Conservation (phyloP, 2,113 vertebrate species). For the Morone chrysops region DNA sequence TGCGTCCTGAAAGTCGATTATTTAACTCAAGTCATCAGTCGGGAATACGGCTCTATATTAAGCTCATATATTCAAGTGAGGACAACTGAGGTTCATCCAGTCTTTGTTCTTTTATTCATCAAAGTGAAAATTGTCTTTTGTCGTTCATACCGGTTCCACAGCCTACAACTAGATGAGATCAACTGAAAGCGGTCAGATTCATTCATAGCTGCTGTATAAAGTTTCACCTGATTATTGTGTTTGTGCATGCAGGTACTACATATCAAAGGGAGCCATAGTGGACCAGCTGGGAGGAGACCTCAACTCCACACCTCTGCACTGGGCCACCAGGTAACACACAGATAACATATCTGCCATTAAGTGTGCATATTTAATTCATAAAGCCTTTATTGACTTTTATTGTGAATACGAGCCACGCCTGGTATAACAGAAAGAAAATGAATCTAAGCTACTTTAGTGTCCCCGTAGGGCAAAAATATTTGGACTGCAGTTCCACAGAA, state of each 20-base stretch:
- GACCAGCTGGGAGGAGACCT: slow-evolving; percentile 99
- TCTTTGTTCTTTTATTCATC: too few relatives aligned
- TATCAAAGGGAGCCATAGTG: slow-evolving; percentile 98
- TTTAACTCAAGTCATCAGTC: too few relatives aligned
- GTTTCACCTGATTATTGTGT: slow-evolving; percentile 11
- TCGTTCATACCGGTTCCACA: neutral
- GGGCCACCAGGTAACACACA: slow-evolving; percentile 93
- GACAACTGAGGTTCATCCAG: too few relatives aligned
- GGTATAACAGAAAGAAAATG: neutral
- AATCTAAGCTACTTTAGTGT: too few relatives aligned
- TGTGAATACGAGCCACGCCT: neutral
- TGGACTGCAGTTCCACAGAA: too few relatives aligned
- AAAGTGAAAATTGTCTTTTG: neutral
- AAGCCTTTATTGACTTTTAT: neutral
- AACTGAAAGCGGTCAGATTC: neutral
- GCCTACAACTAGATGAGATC: neutral
- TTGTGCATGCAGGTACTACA: slow-evolving; percentile 91
- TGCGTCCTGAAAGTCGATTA: too few relatives aligned
- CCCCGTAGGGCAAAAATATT: too few relatives aligned
- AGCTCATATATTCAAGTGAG: too few relatives aligned
- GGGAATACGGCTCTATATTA: too few relatives aligned
- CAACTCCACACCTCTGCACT: slow-evolving; percentile 98
- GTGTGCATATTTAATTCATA: neutral
- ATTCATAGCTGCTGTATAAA: neutral
- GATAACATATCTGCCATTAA: neutral